Percentiles rank a stretch among this genome's conserved stretches.
phyloP scores from a whole-genome alignment of 1,140 invertebrate genomes.

The Papilio aristodemus region DNA sequence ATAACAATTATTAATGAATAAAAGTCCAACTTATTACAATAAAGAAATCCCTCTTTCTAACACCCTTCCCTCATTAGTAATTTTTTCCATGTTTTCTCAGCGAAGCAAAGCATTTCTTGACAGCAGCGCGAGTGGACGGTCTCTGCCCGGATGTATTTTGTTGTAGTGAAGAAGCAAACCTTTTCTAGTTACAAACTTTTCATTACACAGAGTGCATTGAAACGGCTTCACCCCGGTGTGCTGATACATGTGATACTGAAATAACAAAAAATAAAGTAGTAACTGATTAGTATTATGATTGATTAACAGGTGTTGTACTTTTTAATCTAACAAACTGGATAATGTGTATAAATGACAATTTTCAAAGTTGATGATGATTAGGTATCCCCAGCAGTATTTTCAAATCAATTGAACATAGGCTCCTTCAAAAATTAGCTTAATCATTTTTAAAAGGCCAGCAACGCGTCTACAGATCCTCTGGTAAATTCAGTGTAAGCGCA shows the following conservation, averaged over 20 bases:
- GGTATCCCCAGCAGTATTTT: too few species aligned
- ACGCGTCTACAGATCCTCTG: too few species aligned
- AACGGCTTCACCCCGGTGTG: slow-evolving; percentile 92
- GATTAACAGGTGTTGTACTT: too few species aligned
- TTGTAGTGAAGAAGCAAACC: slow-evolving; percentile 86
- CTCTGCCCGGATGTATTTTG: slow-evolving; percentile 54
- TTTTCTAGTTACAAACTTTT: slow-evolving; percentile 83
- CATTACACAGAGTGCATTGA: slow-evolving; percentile 85
- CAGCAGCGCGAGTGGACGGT: slow-evolving; percentile 58
- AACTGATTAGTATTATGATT: not conserved
- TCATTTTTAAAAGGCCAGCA: too few species aligned
- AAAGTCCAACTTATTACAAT: not conserved
- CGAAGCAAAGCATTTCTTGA: slow-evolving; percentile 56
- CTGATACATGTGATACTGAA: slow-evolving; percentile 85
- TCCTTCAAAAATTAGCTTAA: too few species aligned
- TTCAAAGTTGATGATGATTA: too few species aligned
- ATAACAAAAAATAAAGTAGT: slow-evolving; percentile 41
- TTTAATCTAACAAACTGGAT: too few species aligned
- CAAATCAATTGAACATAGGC: too few species aligned
- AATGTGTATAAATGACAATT: too few species aligned
- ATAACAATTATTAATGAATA: not conserved
- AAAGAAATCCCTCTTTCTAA: not conserved
- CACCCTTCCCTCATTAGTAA: not conserved
- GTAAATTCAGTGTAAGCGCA: too few species aligned
- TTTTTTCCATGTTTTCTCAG: slow-evolving; percentile 27